Base-by-base conservation (phyloP, 2,113 vertebrate species). In the Charadrius vociferus region DNA sequence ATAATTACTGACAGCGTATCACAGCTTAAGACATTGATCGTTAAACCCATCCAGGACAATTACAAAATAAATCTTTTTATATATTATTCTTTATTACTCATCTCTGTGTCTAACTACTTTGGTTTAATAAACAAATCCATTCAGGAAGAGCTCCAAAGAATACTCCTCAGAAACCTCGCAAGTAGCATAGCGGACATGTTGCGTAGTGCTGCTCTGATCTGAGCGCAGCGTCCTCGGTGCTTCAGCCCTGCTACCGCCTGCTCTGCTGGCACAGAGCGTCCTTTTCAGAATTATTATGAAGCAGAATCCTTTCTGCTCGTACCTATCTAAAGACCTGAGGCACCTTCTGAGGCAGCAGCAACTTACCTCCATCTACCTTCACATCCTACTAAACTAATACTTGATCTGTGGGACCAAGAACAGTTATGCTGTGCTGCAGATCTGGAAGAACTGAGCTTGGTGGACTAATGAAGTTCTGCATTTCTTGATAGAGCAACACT, bases 181-280 rank as follows among this genome's bases (percentile, higher is more conserved):
- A 21, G 20, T 17, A 55, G 63, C 27, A 6, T 11, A 26, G 10
- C 10, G 49, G 72, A 6, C 0, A 1, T 3, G 2, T 3, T 4
- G 5, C 0, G 29, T 29, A 20, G 24, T 17, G 1, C 34, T 22
- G 67, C 34, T 86, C 3, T 71, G 34, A 26, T 72, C 23, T 36
- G 58, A 47, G 2, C 22, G 4, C 7, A 3, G 18, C 6, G 2
- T 5, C 4, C 3, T 22, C 2, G 1, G 52, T 30, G 34, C 10
- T 20, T 0, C 7, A 67, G 17, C 49, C 39, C 39, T 21, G 12
- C 30, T 22, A 0, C 24, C 41, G 24, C 0, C 0, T 26, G 37
- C 61, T 67, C 17, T 9, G 10, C 26, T 75, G 41, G 22, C 71
- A n/a, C 52, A 15, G 7, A 32, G 26, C 9, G 3, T 47, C 27